These are phyloP conservation scores for Leuciscus idus DNA, from an alignment of 2,113 vertebrate species.

Conservation along the genomic window DNA sequence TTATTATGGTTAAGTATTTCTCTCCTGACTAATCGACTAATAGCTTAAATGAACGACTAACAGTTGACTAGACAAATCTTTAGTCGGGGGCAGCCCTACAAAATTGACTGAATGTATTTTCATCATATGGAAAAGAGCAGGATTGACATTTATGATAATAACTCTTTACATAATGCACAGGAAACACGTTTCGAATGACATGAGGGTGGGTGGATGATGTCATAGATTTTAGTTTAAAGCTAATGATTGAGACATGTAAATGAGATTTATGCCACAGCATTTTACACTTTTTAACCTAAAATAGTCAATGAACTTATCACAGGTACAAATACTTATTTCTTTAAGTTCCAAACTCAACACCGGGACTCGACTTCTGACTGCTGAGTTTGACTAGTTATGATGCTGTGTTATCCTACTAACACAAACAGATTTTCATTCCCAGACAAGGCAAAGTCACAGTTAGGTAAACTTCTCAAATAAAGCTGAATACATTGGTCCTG, in stretches of 20 bases:
- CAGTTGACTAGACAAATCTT: too few species aligned
- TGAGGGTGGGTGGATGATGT: not conserved
- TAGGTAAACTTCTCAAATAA: constrained; percentile 44
- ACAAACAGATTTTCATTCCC: not conserved
- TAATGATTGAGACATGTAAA: not conserved
- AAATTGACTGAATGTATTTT: too few species aligned
- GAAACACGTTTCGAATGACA: not conserved
- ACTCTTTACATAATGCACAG: not conserved
- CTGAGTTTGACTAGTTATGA: not conserved
- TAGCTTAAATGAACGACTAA: too few species aligned
- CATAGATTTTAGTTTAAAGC: not conserved
- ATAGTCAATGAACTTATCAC: not conserved
- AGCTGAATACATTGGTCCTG: not conserved
- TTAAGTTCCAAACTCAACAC: not conserved
- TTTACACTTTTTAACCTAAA: not conserved
- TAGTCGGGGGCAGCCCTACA: too few species aligned
- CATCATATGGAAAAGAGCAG: too few species aligned
- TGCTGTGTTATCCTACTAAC: not conserved
- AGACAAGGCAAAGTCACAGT: constrained; percentile 26
- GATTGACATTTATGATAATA: too few species aligned
- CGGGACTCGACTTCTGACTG: not conserved
- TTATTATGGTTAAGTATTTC: too few species aligned
- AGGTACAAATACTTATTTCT: not conserved
- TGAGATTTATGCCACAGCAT: not conserved
- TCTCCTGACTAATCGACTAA: too few species aligned